Evolutionary conservation across 2,797 vertebrate genomes (phyloP).

Genomic region (Trichosurus vulpecula): DNA sequence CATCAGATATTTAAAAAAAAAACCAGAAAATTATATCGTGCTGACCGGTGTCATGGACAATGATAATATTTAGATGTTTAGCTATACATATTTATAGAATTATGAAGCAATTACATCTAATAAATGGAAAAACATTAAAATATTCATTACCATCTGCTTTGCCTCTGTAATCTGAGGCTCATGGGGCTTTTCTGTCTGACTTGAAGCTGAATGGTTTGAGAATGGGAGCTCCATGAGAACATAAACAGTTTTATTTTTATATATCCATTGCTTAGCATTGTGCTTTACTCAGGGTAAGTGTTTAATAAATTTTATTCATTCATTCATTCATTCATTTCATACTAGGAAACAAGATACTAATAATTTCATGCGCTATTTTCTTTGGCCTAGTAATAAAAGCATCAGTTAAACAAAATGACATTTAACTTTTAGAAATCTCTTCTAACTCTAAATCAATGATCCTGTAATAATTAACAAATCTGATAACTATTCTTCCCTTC

Average conservation of each 20-base stretch:
- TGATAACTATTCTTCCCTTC: conserved; percentile 51
- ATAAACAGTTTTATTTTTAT: neutral
- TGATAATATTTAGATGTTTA: neutral
- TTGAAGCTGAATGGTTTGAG: neutral
- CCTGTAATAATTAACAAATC: conserved; percentile 29
- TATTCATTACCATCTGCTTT: neutral
- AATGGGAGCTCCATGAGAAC: neutral
- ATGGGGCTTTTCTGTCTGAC: neutral
- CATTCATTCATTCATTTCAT: conserved; percentile 23
- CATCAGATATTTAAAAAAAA: neutral
- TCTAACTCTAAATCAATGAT: neutral
- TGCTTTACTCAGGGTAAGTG: neutral
- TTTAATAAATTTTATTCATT: neutral
- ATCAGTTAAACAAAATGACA: conserved; percentile 26
- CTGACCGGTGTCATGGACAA: neutral
- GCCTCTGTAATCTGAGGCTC: neutral
- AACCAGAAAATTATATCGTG: neutral
- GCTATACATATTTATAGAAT: neutral
- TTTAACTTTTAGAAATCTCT: neutral
- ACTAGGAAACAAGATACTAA: conserved; percentile 17
- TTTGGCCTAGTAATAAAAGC: conserved; percentile 40
- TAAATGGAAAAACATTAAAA: neutral
- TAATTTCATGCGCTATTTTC: conserved; percentile 32
- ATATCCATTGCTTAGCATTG: neutral
- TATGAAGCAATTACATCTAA: neutral